Evolutionary conservation across 2,888 invertebrate species (phyloP).

Genomic region (Cheilosia variabilis): DNA sequence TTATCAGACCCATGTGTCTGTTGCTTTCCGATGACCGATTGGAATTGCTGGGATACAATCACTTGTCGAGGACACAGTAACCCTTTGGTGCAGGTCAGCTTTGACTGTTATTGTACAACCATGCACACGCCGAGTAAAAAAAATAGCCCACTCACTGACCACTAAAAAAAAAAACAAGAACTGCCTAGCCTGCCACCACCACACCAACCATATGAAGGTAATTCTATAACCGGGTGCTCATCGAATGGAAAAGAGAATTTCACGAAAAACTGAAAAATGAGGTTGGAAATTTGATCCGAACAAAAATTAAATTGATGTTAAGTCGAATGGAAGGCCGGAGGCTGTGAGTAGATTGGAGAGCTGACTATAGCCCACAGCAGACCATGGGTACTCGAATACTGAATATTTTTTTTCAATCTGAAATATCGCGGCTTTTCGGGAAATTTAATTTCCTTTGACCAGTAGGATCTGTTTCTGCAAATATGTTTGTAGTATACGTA

Average conservation of each 20-base stretch:
- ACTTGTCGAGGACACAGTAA: slow-evolving; percentile 37
- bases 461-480: not conserved
- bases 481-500: not conserved
- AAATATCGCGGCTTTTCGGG: slow-evolving; percentile 64
- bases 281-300: slow-evolving; percentile 69
- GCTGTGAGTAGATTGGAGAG: slow-evolving; percentile 61
- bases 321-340: slow-evolving; percentile 68
- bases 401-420: slow-evolving; percentile 54
- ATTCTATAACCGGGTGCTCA: slow-evolving; percentile 39
- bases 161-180: slow-evolving; percentile 10
- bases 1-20: slow-evolving; percentile 44
- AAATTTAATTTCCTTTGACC: slow-evolving; percentile 64
- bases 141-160: slow-evolving; percentile 6
- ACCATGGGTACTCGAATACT: slow-evolving; percentile 11
- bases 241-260: slow-evolving; percentile 47
- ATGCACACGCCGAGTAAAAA: not conserved
- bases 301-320: slow-evolving; percentile 69
- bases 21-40: slow-evolving; percentile 50
- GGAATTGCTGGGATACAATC: slow-evolving; percentile 36
- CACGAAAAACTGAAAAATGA: slow-evolving; percentile 65
- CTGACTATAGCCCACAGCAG: slow-evolving; percentile 11
- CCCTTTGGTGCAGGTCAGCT: slow-evolving; percentile 41
- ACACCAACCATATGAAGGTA: slow-evolving; percentile 17
- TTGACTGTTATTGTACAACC: not conserved
- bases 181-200: not conserved